Percentiles rank a stretch among this genome's conserved stretches.
Evolutionary conservation across 2,888 invertebrate genomes (phyloP).

Genomic region (Arrhopalites spinosus): DNA sequence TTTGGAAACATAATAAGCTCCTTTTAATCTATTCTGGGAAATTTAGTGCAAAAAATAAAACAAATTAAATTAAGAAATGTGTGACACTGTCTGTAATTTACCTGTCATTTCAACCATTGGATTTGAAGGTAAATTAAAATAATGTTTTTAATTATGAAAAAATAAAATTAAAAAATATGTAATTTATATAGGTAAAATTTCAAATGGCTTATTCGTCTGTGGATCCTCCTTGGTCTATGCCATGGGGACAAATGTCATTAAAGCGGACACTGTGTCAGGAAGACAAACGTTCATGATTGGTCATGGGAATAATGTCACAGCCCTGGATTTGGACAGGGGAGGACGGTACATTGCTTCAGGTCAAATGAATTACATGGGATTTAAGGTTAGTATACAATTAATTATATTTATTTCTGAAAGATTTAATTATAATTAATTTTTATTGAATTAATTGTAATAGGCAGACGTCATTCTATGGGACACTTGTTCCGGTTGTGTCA

Average conservation of each 20-base stretch:
- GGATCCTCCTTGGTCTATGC: constrained; percentile 54
- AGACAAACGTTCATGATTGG: constrained; percentile 77
- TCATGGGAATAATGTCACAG: constrained; percentile 78
- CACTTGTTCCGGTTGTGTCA: constrained; percentile 68
- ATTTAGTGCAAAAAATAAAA: background rate
- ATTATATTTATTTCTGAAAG: constrained; percentile 31
- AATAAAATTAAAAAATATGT: background rate
- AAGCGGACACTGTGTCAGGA: constrained; percentile 67
- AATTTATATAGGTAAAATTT: constrained; percentile 48
- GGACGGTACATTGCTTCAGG: constrained; percentile 87
- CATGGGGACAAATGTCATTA: constrained; percentile 56
- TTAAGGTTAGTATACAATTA: constrained; percentile 66
- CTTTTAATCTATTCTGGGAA: too few relatives aligned
- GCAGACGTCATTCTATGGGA: constrained; percentile 86
- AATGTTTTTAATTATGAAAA: too few relatives aligned
- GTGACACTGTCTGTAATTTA: constrained; percentile 39
- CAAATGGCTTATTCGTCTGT: constrained; percentile 46
- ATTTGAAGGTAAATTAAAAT: constrained; percentile 51
- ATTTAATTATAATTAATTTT: background rate
- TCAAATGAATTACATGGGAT: constrained; percentile 88
- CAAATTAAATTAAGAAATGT: constrained; percentile 10
- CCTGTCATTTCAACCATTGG: constrained; percentile 55
- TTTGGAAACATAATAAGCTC: too few relatives aligned
- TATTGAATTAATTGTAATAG: constrained; percentile 56
- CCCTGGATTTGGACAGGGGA: constrained; percentile 73